Conservation (phyloP, 2,888 invertebrate genomes). For the Fabriciana adippe region DNA sequence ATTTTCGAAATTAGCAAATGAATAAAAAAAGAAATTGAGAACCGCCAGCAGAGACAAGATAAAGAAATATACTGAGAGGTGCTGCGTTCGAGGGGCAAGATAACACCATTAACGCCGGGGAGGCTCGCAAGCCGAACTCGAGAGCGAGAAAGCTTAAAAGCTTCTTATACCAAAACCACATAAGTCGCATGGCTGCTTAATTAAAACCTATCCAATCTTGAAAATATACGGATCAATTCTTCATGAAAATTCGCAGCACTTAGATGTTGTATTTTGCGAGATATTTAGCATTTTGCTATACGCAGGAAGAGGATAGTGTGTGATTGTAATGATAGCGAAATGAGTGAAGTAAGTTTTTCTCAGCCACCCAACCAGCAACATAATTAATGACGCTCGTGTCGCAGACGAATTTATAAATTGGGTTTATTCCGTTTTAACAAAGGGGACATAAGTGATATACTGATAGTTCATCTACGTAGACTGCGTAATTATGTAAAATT, state of each 20-base stretch:
- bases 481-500: constrained; percentile 52
- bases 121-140: constrained; percentile 70
- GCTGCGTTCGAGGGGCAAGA: constrained; percentile 78
- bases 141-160: constrained; percentile 62
- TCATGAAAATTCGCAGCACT: constrained; percentile 27
- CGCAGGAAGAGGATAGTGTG: constrained; percentile 65
- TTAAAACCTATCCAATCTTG: constrained; percentile 32
- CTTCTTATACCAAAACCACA: constrained; percentile 34
- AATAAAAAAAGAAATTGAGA: constrained; percentile 70
- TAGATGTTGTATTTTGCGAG: constrained; percentile 37
- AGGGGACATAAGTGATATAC: constrained; percentile 68
- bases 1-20: constrained; percentile 82
- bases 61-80: constrained; percentile 82
- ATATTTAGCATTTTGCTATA: constrained; percentile 44
- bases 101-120: constrained; percentile 81
- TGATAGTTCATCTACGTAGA: constrained; percentile 59
- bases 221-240: constrained; percentile 32
- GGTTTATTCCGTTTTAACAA: constrained; percentile 76
- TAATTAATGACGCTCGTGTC: constrained; percentile 81
- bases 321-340: constrained; percentile 78
- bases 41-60: constrained; percentile 80
- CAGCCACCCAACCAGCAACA: constrained; percentile 83
- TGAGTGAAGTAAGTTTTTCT: constrained; percentile 82
- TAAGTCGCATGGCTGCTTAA: constrained; percentile 13
- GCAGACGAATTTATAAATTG: constrained; percentile 81